Base-by-base conservation (phyloP, 2,888 invertebrate genomes). In the Toxonevra muliebris region DNA sequence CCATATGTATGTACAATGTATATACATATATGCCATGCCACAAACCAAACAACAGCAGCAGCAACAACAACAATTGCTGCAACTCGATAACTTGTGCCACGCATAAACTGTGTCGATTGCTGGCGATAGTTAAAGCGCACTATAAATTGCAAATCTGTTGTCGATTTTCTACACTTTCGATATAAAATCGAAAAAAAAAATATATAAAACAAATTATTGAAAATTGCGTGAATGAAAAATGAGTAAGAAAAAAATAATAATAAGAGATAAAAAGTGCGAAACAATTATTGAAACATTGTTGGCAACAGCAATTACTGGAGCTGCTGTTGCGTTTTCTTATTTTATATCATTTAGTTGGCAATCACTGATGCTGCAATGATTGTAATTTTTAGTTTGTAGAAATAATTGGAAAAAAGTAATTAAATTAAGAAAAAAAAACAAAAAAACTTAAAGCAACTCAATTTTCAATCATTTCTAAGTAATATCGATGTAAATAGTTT, bases 151-250 rank as follows among this genome's bases (percentile, higher is more conserved):
- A 58, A 65, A 65, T 48, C 15, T 48, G 59, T 48, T 52, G 65
- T 65, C 58, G 41, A 65, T 65, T 65, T 52, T 40, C 52, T 42
- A 65, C 65, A 65, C 65, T 65, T 65, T 65, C 58, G 65, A 58
- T 58, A 65, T 52, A 59, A 65, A 53, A 30, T 59, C 15, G 11
- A 48, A 30, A 30, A 30, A 30, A 30, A 30, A 30, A 30, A 30
- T 4, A 30, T 4, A 30, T 4, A 30, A 30, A 30, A 30, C 30
- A 30, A 48, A 48, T 48, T 48, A 48, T 48, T 48, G 48, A 48
- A 48, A 48, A 48, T 15, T 48, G 48, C 48, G 48, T 48, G 48
- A 45, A 13, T 20, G 42, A 8, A 20, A n/a, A 40, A 58, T 17
- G 42, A 58, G 40, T 15, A 9, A 42, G 15, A 40, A 30, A 20